Evolutionary conservation across 35 echinoderm and acorn worm genomes (phyloP).

Genomic region (Ophiothrix spiculata): DNA sequence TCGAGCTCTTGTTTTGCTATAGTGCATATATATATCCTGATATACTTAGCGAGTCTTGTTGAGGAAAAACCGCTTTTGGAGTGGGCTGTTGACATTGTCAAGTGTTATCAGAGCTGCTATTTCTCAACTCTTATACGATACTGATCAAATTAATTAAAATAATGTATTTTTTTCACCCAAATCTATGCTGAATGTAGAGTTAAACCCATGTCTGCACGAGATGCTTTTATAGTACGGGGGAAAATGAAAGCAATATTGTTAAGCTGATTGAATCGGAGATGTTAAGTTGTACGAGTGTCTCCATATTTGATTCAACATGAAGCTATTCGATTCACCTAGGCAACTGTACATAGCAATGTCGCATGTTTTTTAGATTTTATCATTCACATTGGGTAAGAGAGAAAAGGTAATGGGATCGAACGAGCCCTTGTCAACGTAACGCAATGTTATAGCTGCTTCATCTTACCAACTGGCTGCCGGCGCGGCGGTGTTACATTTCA

Average conservation of each 20-base stretch:
- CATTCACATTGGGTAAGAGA: background rate
- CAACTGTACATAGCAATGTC: too few relatives aligned
- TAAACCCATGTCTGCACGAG: background rate
- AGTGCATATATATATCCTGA: background rate
- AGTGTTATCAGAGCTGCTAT: slow-evolving; percentile 8
- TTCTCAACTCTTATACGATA: background rate
- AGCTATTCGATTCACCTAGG: slow-evolving; percentile 1
- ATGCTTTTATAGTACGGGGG: background rate
- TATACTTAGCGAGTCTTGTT: background rate
- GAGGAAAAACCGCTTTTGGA: slow-evolving; percentile 7
- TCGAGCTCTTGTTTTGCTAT: background rate
- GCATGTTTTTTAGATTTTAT: slow-evolving; percentile 13
- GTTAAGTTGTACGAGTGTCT: background rate
- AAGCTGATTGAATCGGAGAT: background rate
- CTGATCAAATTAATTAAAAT: slow-evolving; percentile 14
- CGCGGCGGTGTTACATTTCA: slow-evolving; percentile 6
- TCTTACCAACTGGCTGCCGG: slow-evolving; percentile 1
- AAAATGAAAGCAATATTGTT: background rate
- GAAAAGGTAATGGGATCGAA: slow-evolving; percentile 2
- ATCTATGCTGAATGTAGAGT: background rate
- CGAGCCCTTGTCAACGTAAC: background rate
- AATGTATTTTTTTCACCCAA: background rate
- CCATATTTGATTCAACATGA: slow-evolving; percentile 1
- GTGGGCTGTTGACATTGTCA: slow-evolving; percentile 1
- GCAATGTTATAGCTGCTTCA: background rate